Evolutionary conservation across 2,113 vertebrate species (phyloP).

Genomic region (Albula goreensis): DNA sequence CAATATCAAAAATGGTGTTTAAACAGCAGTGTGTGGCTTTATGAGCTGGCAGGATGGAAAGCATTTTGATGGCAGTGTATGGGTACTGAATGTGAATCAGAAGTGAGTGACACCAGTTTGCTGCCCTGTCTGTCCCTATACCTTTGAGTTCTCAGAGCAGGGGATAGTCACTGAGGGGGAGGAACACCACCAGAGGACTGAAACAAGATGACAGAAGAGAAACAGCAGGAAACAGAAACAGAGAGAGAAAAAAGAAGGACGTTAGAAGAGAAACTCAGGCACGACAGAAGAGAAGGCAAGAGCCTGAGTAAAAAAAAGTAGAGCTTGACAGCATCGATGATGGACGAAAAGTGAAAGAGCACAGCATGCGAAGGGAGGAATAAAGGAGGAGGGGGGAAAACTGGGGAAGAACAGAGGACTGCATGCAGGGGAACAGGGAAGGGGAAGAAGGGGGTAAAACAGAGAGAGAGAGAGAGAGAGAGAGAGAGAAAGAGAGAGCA

Average conservation of each 20-base stretch:
- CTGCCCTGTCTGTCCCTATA: background rate
- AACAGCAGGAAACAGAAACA: background rate
- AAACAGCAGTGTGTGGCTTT: background rate
- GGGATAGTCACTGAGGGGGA: slow-evolving; percentile 35
- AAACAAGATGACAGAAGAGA: background rate
- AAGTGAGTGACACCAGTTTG: too few species aligned
- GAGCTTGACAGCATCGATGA: background rate
- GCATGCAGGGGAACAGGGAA: background rate
- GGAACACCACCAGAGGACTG: slow-evolving; percentile 33
- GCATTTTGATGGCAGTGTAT: too few species aligned
- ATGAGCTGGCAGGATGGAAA: too few species aligned
- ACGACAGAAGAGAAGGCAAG: background rate
- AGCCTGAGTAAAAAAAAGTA: background rate
- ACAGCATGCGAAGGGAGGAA: background rate
- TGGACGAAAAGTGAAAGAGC: background rate
- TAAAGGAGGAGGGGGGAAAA: background rate
- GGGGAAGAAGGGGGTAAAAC: too few species aligned
- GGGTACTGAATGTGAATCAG: too few species aligned
- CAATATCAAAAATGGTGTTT: too few species aligned
- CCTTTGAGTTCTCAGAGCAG: slow-evolving; percentile 38
- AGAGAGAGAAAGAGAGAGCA: background rate
- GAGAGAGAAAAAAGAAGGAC: background rate
- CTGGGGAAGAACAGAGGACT: background rate
- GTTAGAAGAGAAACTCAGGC: background rate
- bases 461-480: background rate